Evolutionary conservation across 2,797 vertebrate genomes (phyloP).

Genomic region (Phalanger gymnotis): DNA sequence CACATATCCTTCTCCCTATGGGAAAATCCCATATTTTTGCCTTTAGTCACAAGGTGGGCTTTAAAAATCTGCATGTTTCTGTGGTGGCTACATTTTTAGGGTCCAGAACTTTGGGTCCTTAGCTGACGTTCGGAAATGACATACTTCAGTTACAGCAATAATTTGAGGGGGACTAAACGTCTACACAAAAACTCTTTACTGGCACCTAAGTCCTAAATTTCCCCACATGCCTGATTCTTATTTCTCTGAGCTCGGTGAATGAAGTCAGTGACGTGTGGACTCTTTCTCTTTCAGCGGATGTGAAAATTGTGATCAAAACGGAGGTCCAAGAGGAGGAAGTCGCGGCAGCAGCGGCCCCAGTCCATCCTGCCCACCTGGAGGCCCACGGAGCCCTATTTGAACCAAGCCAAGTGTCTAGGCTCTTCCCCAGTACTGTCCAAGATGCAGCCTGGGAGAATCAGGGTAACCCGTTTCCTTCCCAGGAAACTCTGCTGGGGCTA

Average conservation of each 20-base stretch:
- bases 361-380: conserved; percentile 77
- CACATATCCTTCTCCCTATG: neutral
- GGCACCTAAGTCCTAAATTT: neutral
- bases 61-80: neutral
- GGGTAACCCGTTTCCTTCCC: conserved; percentile 69
- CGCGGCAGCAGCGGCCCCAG: conserved; percentile 65
- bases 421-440: conserved; percentile 74
- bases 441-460: conserved; percentile 76
- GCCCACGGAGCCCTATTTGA: conserved; percentile 75
- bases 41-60: neutral
- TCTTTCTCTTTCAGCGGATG: conserved; percentile 73
- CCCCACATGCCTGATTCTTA: neutral
- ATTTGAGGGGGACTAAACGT: neutral
- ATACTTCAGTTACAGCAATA: neutral
- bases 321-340: conserved; percentile 79
- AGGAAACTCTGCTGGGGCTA: conserved; percentile 70
- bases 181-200: neutral
- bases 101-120: neutral
- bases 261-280: conserved; percentile 1
- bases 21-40: neutral
- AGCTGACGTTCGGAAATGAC: neutral
- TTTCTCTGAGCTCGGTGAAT: neutral
- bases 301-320: conserved; percentile 76
- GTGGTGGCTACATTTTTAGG: neutral
- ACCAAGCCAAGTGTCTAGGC: conserved; percentile 68